phyloP scores from a whole-genome alignment of 2,113 vertebrate genomes.

The Oryzias curvinotus region DNA sequence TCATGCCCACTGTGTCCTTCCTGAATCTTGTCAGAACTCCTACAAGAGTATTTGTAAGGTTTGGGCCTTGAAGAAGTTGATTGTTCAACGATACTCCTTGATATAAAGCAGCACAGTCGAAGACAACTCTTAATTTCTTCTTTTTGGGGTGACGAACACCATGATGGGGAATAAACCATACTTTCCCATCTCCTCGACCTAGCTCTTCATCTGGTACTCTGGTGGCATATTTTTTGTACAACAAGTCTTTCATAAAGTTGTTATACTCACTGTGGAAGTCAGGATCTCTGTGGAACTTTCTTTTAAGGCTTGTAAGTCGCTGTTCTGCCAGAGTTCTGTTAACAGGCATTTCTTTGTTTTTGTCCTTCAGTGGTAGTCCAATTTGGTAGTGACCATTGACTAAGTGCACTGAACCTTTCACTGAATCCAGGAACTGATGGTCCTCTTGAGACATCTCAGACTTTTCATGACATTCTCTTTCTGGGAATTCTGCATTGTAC shows the following conservation, averaged over 20 bases:
- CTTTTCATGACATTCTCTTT: neutral
- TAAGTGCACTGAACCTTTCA: conserved; percentile 1
- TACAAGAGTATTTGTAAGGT: neutral
- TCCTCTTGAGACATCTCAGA: conserved; percentile 13
- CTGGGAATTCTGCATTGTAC: neutral
- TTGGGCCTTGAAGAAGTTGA: neutral
- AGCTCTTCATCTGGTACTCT: neutral
- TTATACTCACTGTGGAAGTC: conserved; percentile 16
- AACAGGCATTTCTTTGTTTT: conserved; percentile 8
- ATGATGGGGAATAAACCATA: neutral
- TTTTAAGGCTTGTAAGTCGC: neutral
- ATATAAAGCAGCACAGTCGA: neutral
- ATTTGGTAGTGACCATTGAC: conserved; percentile 9
- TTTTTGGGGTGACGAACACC: neutral
- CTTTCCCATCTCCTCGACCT: neutral
- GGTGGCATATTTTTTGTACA: neutral
- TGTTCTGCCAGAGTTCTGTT: conserved; percentile 31
- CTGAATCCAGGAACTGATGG: neutral
- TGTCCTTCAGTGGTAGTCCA: conserved; percentile 6
- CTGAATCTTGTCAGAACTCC: neutral
- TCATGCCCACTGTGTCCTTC: neutral
- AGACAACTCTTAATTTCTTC: neutral
- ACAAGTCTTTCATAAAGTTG: conserved; percentile 6
- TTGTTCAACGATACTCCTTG: neutral
- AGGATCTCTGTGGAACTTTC: neutral